Percentiles rank a stretch among this genome's conserved stretches.
phyloP scores from a whole-genome alignment of 2,113 vertebrate genomes.

The Lycaon pictus region DNA sequence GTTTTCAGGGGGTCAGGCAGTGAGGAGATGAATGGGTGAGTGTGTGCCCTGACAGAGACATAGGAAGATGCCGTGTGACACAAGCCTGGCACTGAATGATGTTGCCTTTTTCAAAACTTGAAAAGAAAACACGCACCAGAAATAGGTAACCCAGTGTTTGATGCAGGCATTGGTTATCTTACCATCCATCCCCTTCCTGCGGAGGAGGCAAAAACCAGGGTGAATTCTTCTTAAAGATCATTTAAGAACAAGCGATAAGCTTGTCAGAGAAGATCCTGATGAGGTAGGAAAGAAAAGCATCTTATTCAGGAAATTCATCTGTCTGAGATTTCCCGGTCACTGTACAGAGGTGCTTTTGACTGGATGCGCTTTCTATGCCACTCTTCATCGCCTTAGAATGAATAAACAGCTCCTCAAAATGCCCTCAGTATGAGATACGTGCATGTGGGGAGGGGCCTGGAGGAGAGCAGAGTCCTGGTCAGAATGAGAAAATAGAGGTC shows the following conservation, averaged over 20 bases:
- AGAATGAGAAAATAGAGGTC: background rate
- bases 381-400: background rate
- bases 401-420: background rate
- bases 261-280: background rate
- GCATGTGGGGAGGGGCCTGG: accelerated
- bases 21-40: slow-evolving; percentile 69
- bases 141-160: background rate
- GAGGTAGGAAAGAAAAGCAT: background rate
- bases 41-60: slow-evolving; percentile 70
- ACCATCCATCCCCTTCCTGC: background rate
- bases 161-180: background rate
- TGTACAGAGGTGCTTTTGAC: background rate
- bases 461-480: background rate
- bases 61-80: slow-evolving; percentile 64
- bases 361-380: background rate
- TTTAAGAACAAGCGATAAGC: background rate
- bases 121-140: background rate
- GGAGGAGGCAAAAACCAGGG: background rate
- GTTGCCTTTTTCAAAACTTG: slow-evolving; percentile 62
- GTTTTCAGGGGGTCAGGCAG: slow-evolving; percentile 64
- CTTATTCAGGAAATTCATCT: background rate
- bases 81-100: slow-evolving; percentile 63
- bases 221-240: background rate
- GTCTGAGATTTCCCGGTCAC: background rate
- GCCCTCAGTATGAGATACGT: background rate